Conservation (phyloP, 2,113 vertebrate species). For the Podarcis muralis region DNA sequence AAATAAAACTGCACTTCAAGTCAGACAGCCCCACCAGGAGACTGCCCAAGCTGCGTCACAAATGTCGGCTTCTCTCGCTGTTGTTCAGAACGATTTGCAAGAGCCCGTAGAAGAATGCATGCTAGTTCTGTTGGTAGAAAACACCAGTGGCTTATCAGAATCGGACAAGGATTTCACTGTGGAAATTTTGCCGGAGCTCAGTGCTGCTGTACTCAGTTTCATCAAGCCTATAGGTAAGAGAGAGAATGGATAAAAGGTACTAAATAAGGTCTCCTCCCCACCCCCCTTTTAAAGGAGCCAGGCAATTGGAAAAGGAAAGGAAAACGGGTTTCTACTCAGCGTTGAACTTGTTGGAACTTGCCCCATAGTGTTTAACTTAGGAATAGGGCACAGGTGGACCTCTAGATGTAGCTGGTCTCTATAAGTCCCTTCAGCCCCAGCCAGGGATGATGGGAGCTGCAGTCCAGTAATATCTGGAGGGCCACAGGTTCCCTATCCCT, state of each 20-base stretch:
- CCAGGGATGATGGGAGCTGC: too few species aligned
- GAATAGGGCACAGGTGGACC: too few species aligned
- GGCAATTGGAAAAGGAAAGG: neutral
- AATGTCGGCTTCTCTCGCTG: conserved; percentile 46
- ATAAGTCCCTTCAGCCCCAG: too few species aligned
- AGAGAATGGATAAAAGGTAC: neutral
- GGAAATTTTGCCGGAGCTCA: conserved; percentile 81
- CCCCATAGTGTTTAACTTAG: neutral
- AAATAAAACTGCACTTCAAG: conserved; percentile 36
- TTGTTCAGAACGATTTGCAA: conserved; percentile 76
- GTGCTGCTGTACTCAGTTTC: conserved; percentile 78
- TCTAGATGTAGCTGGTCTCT: neutral
- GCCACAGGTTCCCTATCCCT: too few species aligned
- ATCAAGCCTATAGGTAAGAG: conserved; percentile 75
- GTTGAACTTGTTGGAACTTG: neutral
- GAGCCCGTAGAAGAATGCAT: conserved; percentile 43
- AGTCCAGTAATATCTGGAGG: too few species aligned
- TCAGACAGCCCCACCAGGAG: neutral
- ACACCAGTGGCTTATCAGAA: conserved; percentile 67
- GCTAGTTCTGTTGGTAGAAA: conserved; percentile 82
- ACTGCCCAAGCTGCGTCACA: conserved; percentile 1
- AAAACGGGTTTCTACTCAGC: neutral
- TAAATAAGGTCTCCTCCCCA: neutral
- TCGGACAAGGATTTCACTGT: conserved; percentile 68
- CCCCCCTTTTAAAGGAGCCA: neutral